These are phyloP conservation scores for Frankliniella fusca DNA, from an alignment of 2,888 invertebrate genomes.

Conservation along the genomic window DNA sequence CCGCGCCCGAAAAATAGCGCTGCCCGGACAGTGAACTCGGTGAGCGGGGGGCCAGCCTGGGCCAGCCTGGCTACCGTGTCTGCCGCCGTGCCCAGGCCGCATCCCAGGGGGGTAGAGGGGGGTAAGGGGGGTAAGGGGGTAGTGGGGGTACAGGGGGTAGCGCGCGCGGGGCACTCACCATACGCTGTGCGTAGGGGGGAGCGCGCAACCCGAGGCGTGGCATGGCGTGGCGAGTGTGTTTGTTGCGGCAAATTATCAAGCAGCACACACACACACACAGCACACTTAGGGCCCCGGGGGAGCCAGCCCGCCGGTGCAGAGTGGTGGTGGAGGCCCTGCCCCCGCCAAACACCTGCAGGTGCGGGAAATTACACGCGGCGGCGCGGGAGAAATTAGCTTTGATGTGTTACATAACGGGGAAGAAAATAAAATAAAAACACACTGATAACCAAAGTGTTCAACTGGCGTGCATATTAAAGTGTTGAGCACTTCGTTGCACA, in stretches of 20 bases:
- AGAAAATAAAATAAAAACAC: too few species aligned
- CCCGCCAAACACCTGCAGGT: too few species aligned
- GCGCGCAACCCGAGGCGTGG: background rate
- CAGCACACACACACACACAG: too few species aligned
- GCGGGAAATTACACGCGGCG: too few species aligned
- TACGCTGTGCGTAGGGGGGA: background rate
- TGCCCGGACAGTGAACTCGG: conserved; percentile 10
- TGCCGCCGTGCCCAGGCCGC: background rate
- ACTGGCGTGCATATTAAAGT: too few species aligned
- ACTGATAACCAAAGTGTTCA: too few species aligned
- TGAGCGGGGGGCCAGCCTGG: background rate
- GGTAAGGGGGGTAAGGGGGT: background rate
- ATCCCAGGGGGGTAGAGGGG: background rate
- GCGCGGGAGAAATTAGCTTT: too few species aligned
- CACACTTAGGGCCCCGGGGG: too few species aligned
- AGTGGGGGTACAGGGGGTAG: background rate
- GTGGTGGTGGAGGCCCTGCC: too few species aligned
- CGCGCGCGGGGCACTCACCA: background rate
- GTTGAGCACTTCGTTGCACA: too few species aligned
- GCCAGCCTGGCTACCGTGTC: background rate
- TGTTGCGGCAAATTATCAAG: conserved; percentile 17
- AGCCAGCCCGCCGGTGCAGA: too few species aligned
- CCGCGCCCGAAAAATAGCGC: conserved; percentile 22
- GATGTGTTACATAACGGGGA: too few species aligned
- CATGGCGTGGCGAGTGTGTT: background rate